phyloP scores from a whole-genome alignment of 1,140 invertebrate genomes.

The Leguminivora glycinivorella region DNA sequence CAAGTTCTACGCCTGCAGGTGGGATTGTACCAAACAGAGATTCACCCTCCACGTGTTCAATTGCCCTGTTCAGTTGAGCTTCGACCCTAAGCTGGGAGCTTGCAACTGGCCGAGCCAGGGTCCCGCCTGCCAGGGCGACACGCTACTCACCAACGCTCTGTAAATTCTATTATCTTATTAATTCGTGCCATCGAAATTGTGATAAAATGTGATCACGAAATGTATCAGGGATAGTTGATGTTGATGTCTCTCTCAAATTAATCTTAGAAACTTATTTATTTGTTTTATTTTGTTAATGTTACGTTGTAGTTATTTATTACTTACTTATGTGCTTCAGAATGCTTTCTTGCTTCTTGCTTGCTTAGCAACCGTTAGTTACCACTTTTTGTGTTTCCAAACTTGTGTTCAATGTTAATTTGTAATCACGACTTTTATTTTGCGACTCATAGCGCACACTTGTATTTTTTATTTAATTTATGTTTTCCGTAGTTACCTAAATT shows the following conservation, averaged over 20 bases:
- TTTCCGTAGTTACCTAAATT: constrained; percentile 36
- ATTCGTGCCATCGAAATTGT: constrained; percentile 73
- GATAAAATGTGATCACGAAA: constrained; percentile 65
- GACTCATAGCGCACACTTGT: neutral
- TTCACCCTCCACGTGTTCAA: constrained; percentile 90
- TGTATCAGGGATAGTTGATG: constrained; percentile 35
- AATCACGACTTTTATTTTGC: constrained; percentile 6
- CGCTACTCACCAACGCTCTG: constrained; percentile 81
- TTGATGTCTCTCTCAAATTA: constrained; percentile 43
- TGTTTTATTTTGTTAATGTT: constrained; percentile 72
- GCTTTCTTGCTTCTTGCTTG: constrained; percentile 51
- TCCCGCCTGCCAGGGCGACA: constrained; percentile 86
- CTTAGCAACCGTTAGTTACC: constrained; percentile 39
- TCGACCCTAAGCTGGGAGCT: constrained; percentile 86
- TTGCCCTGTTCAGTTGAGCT: constrained; percentile 89
- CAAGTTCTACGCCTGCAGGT: constrained; percentile 92
- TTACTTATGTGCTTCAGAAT: constrained; percentile 45
- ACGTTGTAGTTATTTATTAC: constrained; percentile 73
- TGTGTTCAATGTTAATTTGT: constrained; percentile 14
- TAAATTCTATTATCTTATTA: constrained; percentile 48
- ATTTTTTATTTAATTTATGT: constrained; percentile 8
- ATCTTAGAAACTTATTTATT: constrained; percentile 72
- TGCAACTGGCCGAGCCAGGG: constrained; percentile 92
- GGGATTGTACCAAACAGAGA: constrained; percentile 88
- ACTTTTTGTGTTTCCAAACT: neutral